These are phyloP conservation scores for Scolopax bukidnonensis DNA, from an alignment of 2,797 vertebrate species.

Conservation along the genomic window DNA sequence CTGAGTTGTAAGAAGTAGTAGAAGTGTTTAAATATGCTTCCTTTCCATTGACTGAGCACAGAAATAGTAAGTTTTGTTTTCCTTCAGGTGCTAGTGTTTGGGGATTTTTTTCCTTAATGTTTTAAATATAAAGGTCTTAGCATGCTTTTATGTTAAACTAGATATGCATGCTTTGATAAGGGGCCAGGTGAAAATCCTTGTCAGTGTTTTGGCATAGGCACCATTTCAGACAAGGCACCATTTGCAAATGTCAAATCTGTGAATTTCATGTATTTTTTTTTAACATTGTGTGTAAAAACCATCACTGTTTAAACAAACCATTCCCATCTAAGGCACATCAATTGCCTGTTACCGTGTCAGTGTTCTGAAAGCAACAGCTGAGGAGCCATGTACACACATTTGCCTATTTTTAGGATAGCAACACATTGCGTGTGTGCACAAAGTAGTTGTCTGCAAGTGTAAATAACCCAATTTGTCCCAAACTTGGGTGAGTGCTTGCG, in stretches of 20 bases:
- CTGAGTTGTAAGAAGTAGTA: neutral
- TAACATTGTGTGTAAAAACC: neutral
- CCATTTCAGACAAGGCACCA: neutral
- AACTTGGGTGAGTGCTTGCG: neutral
- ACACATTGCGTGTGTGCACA: rapidly evolving
- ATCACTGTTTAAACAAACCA: neutral
- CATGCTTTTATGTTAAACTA: neutral
- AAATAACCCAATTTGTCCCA: neutral
- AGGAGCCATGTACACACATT: neutral
- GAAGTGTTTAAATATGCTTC: neutral
- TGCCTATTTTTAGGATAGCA: neutral
- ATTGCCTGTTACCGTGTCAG: neutral
- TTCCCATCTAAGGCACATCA: neutral
- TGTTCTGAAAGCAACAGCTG: neutral
- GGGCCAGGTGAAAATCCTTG: neutral
- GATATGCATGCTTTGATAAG: neutral
- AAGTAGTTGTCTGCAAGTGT: neutral
- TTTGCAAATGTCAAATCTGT: neutral
- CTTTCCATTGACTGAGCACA: neutral
- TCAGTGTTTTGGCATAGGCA: neutral
- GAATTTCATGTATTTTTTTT: neutral
- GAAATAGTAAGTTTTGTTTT: neutral
- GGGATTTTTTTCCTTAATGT: neutral
- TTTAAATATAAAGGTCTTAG: neutral
- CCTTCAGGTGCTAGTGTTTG: neutral